Base-by-base conservation (phyloP, 2,113 vertebrate species). In the Limnothrissa miodon region DNA sequence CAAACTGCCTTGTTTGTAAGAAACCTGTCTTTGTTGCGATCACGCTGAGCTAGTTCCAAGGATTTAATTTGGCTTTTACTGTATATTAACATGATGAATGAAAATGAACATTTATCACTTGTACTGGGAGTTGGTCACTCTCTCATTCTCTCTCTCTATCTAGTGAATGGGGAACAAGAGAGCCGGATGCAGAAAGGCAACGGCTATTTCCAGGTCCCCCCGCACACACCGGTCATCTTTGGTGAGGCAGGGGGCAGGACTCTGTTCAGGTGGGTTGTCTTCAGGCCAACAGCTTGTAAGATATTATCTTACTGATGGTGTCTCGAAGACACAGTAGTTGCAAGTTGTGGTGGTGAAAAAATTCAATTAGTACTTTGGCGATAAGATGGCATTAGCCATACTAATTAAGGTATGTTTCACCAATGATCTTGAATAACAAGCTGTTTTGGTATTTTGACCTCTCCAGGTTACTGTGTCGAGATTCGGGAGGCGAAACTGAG, bases 181-280 rank as follows among this genome's bases (percentile, higher is more conserved):
- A 97, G 93, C 92, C 91, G 97, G 89, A 94, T 98, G 39, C 98
- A 99, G 92, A 99, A 98, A 86, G 98, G 98, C 82, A 99, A 99
- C 23, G 97, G 98, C 15, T 99, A 99, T 56, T 99, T 99, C 86
- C 98, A 99, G 89, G 98, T 99, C 87, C 98, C 98, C 23, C 98
- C 97, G 2, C 98, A 99, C 91, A 99, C 97, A 0, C 98, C 98
- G 0, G 98, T 99, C 84, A 99, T 99, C 91, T 99, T 99, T 53
- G 97, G 98, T 11, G 98, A 99, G 92, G 98, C 98, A 33, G 98
- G 98, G 87, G 98, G 98, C 74, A 94, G 98, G 89, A 99, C 98
- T 21, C 93, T 99, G 42, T 99, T 99, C 88, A 97, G 98, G 98
- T 99, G 29, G 8, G 25, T 39, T 25, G 11, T 25, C 6, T 56